phyloP scores from a whole-genome alignment of 2,888 invertebrate genomes.

The Lydus trimaculatus region DNA sequence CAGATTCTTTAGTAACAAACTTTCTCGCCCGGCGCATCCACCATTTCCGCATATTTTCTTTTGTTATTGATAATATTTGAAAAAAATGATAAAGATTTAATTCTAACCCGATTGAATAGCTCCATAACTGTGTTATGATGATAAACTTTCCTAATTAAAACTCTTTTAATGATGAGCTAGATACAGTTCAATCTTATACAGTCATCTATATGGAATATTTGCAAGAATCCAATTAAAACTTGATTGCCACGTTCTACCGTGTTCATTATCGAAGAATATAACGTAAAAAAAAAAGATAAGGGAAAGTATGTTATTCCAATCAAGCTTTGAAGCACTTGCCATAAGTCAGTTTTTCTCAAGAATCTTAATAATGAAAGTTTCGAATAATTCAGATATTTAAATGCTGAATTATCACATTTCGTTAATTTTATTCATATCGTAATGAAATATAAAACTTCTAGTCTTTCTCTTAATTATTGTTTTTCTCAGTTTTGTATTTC shows the following conservation, averaged over 20 bases:
- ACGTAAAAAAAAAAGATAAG: neutral
- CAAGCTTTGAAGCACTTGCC: neutral
- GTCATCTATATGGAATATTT: neutral
- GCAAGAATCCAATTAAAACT: constrained; percentile 3
- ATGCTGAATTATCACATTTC: neutral
- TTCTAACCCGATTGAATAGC: neutral
- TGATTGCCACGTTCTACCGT: neutral
- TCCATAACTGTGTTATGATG: neutral
- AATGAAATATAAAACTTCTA: too few species aligned
- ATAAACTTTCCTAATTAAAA: neutral
- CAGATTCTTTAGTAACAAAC: too few species aligned
- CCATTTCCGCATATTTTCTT: neutral
- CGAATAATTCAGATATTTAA: neutral
- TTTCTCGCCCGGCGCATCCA: neutral
- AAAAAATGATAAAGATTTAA: neutral
- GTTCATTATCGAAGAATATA: neutral
- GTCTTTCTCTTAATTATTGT: too few species aligned
- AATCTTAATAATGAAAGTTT: neutral
- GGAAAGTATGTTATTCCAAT: neutral
- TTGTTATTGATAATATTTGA: neutral
- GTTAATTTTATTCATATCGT: neutral
- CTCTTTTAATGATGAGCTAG: neutral
- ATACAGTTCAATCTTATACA: neutral
- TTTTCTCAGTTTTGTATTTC: too few species aligned
- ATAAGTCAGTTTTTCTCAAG: neutral